Conservation (phyloP, 2,797 vertebrate genomes). For the Mormyrops boulengeri region DNA sequence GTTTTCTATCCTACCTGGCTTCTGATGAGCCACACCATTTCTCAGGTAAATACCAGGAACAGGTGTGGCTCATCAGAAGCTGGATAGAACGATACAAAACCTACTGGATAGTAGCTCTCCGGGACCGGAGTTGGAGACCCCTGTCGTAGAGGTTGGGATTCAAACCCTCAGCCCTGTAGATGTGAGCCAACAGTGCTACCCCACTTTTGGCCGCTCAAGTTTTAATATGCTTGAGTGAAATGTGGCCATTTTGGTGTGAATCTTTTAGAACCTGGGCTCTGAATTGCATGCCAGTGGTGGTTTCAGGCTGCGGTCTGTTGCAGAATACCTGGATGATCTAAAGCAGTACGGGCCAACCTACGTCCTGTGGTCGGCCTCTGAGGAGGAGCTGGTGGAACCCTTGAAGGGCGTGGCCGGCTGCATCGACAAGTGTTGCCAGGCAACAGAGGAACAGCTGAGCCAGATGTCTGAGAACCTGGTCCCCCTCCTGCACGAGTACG, state of each 20-base stretch:
- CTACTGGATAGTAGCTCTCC: background rate
- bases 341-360: slow-evolving; percentile 77
- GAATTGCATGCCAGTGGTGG: background rate
- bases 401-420: slow-evolving; percentile 71
- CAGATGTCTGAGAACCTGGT: slow-evolving; percentile 70
- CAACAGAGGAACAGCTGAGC: slow-evolving; percentile 67
- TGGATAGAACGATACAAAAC: background rate
- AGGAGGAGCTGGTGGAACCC: slow-evolving; percentile 70
- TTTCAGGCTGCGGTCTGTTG: background rate
- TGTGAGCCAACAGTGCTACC: background rate
- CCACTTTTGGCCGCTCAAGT: background rate
- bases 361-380: slow-evolving; percentile 74
- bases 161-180: background rate
- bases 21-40: background rate
- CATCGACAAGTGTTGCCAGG: slow-evolving; percentile 71
- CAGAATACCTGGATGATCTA: slow-evolving; percentile 83
- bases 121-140: background rate
- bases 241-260: background rate
- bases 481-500: slow-evolving; percentile 82
- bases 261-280: background rate
- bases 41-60: background rate
- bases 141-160: background rate
- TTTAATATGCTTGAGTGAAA: background rate
- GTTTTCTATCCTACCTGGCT: background rate
- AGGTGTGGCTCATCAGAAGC: background rate